Conservation (phyloP, 2,888 invertebrate species). For the Diabrotica balteata region DNA sequence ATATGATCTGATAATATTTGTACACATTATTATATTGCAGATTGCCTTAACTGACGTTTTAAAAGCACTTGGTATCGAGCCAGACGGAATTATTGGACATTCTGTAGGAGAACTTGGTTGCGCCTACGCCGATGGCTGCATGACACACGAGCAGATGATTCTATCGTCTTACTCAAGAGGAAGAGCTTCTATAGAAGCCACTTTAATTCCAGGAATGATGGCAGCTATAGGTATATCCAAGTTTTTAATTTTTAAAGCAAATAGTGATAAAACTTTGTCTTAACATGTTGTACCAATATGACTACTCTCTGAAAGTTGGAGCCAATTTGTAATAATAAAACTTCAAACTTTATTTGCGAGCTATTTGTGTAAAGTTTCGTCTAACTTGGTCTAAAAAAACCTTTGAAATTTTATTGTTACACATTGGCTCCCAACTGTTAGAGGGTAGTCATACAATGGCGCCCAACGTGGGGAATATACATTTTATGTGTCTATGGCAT, state of each 20-base stretch:
- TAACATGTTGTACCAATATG: too few species aligned
- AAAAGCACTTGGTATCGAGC: conserved; percentile 65
- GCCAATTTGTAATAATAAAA: too few species aligned
- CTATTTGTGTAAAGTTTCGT: too few species aligned
- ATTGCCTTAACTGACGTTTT: conserved; percentile 66
- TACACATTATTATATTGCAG: conserved; percentile 36
- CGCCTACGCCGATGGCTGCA: conserved; percentile 92
- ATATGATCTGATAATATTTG: too few species aligned
- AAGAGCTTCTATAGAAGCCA: conserved; percentile 73
- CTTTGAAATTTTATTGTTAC: too few species aligned
- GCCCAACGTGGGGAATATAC: too few species aligned
- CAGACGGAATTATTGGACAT: conserved; percentile 84
- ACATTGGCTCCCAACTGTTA: too few species aligned
- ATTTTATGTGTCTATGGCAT: too few species aligned
- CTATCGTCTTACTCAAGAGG: conserved; percentile 85
- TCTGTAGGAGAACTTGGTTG: conserved; percentile 95
- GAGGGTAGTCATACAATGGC: too few species aligned
- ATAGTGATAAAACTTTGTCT: background rate
- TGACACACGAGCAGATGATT: conserved; percentile 87
- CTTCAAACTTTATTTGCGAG: too few species aligned
- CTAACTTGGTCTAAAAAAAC: too few species aligned
- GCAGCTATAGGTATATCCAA: conserved; percentile 75
- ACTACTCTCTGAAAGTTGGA: too few species aligned
- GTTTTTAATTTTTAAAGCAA: background rate
- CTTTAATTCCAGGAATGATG: conserved; percentile 81